Evolutionary conservation across 2,113 vertebrate genomes (phyloP).

Genomic region (Osmerus mordax): DNA sequence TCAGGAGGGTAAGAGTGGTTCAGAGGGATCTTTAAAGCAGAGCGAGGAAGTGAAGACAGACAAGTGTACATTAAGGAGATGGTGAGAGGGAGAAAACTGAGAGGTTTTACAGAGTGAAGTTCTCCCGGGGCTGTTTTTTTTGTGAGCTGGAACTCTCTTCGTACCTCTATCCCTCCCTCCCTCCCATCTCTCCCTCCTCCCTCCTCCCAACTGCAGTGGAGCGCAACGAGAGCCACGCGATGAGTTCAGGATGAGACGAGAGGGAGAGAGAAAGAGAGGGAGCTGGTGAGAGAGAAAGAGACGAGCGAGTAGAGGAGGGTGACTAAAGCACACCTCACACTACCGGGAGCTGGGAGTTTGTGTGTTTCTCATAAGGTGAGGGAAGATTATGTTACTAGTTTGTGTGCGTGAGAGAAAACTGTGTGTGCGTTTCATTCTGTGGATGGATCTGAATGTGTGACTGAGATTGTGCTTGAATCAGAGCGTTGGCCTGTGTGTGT

Average conservation of each 20-base stretch:
- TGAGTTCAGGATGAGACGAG: slow-evolving; percentile 69
- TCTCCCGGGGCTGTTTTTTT: slow-evolving; percentile 34
- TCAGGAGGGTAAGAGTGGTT: slow-evolving; percentile 34
- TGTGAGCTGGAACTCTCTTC: slow-evolving; percentile 58
- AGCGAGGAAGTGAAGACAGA: slow-evolving; percentile 21
- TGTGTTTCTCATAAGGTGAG: slow-evolving; percentile 67
- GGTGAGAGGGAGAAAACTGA: background rate
- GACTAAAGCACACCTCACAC: slow-evolving; percentile 51
- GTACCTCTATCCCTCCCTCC: slow-evolving; percentile 52
- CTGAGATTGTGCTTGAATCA: slow-evolving; percentile 28
- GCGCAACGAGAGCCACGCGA: slow-evolving; percentile 63
- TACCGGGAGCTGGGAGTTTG: slow-evolving; percentile 64
- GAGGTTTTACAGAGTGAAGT: slow-evolving; percentile 32
- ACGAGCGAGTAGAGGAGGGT: slow-evolving; percentile 30
- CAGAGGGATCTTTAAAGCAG: slow-evolving; percentile 39
- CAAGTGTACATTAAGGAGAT: slow-evolving; percentile 28
- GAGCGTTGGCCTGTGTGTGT: slow-evolving; percentile 24
- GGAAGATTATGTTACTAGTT: slow-evolving; percentile 31
- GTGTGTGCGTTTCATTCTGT: slow-evolving; percentile 9
- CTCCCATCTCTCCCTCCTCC: slow-evolving; percentile 33
- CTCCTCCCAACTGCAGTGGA: slow-evolving; percentile 50
- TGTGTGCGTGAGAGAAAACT: slow-evolving; percentile 16
- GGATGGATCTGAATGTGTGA: slow-evolving; percentile 26
- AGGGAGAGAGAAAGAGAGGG: slow-evolving; percentile 47
- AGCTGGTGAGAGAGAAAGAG: slow-evolving; percentile 24